These are phyloP conservation scores for Athripsodes cinereus DNA, from an alignment of 2,888 invertebrate genomes.

Conservation along the genomic window DNA sequence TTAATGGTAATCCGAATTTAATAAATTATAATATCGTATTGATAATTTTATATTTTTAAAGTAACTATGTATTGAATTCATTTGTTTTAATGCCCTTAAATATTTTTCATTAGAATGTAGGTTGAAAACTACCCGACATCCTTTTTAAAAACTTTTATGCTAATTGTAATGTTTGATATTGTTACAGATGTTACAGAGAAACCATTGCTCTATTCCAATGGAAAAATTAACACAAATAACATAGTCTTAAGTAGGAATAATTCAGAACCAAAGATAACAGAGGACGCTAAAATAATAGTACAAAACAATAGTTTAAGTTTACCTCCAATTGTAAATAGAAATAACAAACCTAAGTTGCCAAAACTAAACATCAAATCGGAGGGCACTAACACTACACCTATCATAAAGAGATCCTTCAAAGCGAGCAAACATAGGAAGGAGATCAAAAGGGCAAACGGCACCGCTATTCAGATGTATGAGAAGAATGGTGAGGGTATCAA, in stretches of 20 bases:
- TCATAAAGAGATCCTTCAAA: slow-evolving; percentile 7
- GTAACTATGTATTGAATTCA: too few relatives aligned
- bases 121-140: too few relatives aligned
- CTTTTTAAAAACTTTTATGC: too few relatives aligned
- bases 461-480: slow-evolving; percentile 13
- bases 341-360: slow-evolving; percentile 22
- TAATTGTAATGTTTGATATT: too few relatives aligned
- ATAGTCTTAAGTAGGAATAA: slow-evolving; percentile 21
- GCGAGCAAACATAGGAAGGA: slow-evolving; percentile 16
- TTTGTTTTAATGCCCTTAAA: too few relatives aligned
- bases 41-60: too few relatives aligned
- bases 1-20: too few relatives aligned
- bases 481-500: slow-evolving; percentile 11
- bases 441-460: slow-evolving; percentile 13
- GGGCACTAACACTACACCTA: not conserved
- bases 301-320: slow-evolving; percentile 15
- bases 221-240: slow-evolving; percentile 11
- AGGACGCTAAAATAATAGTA: slow-evolving; percentile 22
- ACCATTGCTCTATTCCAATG: slow-evolving; percentile 21
- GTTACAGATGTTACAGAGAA: slow-evolving; percentile 26
- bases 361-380: slow-evolving; percentile 7
- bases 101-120: too few relatives aligned
- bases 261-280: slow-evolving; percentile 25
- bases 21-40: too few relatives aligned
- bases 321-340: slow-evolving; percentile 20